Evolutionary conservation across 2,797 vertebrate species (phyloP), one percentile per base, ranked within the genome.

Genomic region (Macropodus opercularis): DNA sequence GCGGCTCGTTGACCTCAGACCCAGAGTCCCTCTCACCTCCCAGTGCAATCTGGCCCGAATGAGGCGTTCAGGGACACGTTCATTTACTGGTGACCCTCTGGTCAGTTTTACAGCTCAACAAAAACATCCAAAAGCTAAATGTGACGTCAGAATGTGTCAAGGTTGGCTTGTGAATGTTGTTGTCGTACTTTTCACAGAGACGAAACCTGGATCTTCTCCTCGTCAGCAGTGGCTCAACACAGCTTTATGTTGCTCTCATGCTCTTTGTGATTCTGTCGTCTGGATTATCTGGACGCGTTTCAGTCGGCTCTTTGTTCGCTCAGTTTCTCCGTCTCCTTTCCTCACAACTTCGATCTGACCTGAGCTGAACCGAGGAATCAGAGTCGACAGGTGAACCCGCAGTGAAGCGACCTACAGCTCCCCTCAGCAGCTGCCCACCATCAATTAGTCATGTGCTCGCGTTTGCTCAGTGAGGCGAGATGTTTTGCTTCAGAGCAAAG

Each of bases 371-470:
- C 34, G 13, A 39, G 13, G 32, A n/a, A 31, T 42, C 23, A 13
- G 9, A 15, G 3, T 18, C 8, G n/a, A 24, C 3, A 2, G 2
- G 3, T 14, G 5, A 17, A 32, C 36, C 27, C 7, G 0, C 12
- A 43, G 13, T 2, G 24, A 50, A 14, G 36, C 41, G 29, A 31
- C 11, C 41, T 5, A 15, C 11, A 1, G 22, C 53, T 23, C 18
- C 36, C 34, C 11, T 23, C 18, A 43, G 56, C 2, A 0, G 62
- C 52, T 2, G 21, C 48, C 42, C 35, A 2, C 21, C 70, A 84
- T 86, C 72, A 81, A 80, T 81, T 72, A 82, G 58, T 83, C 84
- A 87, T 85, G 75, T 11, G 77, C 18, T 69, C 71, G 14, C 49
- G 50, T 85, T 80, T 60, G 62, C 47, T 74, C 74, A 53, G 46